Evolutionary conservation across 1,140 invertebrate species (phyloP).

Genomic region (Sarcophaga peregrina): DNA sequence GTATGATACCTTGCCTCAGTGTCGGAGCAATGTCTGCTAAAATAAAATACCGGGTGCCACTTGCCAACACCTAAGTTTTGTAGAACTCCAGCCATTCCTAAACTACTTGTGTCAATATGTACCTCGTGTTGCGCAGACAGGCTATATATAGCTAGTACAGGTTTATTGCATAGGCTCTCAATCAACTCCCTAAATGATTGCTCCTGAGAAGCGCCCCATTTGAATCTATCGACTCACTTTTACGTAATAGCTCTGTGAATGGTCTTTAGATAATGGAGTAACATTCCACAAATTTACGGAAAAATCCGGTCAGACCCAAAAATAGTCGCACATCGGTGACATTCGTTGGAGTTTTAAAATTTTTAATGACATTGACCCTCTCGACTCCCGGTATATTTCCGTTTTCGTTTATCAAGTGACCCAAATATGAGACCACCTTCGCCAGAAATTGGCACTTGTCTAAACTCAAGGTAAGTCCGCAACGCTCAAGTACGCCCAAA

Average conservation of each 20-base stretch:
- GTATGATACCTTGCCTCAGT: slow-evolving; percentile 53
- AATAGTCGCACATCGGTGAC: slow-evolving; percentile 58
- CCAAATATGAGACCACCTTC: neutral
- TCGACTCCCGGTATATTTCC: slow-evolving; percentile 18
- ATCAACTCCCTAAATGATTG: slow-evolving; percentile 29
- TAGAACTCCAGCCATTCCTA: slow-evolving; percentile 53
- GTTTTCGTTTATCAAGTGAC: slow-evolving; percentile 28
- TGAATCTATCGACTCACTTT: slow-evolving; percentile 35
- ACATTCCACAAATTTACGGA: slow-evolving; percentile 50
- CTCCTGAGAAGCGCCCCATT: slow-evolving; percentile 47
- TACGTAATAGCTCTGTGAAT: slow-evolving; percentile 42
- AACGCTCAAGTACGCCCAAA: neutral
- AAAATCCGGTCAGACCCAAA: slow-evolving; percentile 52
- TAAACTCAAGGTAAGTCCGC: slow-evolving; percentile 26
- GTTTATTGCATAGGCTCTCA: neutral
- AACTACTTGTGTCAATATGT: slow-evolving; percentile 56
- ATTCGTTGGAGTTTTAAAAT: slow-evolving; percentile 55
- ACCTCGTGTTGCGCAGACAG: slow-evolving; percentile 4
- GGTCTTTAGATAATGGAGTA: slow-evolving; percentile 49
- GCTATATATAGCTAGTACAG: slow-evolving; percentile 20
- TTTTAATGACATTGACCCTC: slow-evolving; percentile 49
- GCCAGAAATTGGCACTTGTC: slow-evolving; percentile 31
- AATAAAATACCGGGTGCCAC: slow-evolving; percentile 40
- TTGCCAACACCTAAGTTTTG: slow-evolving; percentile 46
- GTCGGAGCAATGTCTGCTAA: slow-evolving; percentile 41